Conservation (phyloP, 2,888 invertebrate species). For the Polymixis lichenea region DNA sequence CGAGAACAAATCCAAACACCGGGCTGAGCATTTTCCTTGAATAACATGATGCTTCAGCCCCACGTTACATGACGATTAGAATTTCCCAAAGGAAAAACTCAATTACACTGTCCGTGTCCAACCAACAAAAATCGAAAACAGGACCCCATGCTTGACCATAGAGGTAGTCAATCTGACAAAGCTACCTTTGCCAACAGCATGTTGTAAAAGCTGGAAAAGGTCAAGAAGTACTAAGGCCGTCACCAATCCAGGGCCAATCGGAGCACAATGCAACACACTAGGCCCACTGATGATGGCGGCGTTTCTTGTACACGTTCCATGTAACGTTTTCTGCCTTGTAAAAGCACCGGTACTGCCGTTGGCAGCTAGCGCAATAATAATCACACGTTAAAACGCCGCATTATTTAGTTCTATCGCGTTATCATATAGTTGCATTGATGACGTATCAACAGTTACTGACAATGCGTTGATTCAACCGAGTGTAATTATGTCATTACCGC, state of each 20-base stretch:
- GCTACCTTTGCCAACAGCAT: too few relatives aligned
- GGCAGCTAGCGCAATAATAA: slow-evolving; percentile 26
- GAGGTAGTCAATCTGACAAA: background rate
- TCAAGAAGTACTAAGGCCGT: too few relatives aligned
- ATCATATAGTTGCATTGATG: slow-evolving; percentile 34
- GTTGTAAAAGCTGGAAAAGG: too few relatives aligned
- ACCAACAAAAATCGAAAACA: background rate
- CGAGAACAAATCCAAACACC: background rate
- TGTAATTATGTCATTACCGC: slow-evolving; percentile 29
- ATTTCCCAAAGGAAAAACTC: background rate
- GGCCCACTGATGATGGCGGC: background rate
- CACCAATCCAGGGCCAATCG: too few relatives aligned
- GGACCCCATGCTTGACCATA: background rate
- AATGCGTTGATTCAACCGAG: slow-evolving; percentile 49
- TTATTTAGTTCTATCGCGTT: slow-evolving; percentile 53
- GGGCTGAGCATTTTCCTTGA: background rate
- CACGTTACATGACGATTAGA: background rate
- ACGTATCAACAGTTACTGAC: slow-evolving; percentile 28
- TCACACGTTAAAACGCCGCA: slow-evolving; percentile 60
- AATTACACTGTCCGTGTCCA: too few relatives aligned
- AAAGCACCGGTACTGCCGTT: background rate
- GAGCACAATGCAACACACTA: too few relatives aligned
- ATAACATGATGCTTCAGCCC: background rate
- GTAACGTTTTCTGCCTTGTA: too few relatives aligned
- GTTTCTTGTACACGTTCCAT: background rate